Evolutionary conservation across 1,140 invertebrate species (phyloP), one percentile per base, ranked within the genome.

Genomic region (Zaprionus ghesquierei): DNA sequence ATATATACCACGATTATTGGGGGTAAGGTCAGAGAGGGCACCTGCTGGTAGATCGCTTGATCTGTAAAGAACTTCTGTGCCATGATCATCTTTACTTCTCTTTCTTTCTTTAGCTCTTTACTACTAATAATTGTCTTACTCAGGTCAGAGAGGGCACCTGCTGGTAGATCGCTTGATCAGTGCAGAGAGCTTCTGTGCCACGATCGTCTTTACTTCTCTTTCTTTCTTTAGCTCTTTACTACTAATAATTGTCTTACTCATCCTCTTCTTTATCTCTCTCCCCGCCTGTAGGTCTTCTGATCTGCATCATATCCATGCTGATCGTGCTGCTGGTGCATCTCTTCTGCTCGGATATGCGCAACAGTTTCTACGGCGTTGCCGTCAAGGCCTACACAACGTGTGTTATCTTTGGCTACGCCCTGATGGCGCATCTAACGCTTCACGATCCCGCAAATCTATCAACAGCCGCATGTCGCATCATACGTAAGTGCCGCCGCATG

Each of bases 291-390:
- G 90, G 89, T 27, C 86, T 91, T 10, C 66, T 85, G 49, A 81
- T 91, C 23, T 77, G 86, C 29, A 89, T 91, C 22, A 85, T 91
- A 53, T 91, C 85, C 9, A 91, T 91, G 89, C 69, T 81, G 23
- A 87, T 91, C 15, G 77, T 91, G 15, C 62, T 91, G 8, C 59
- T 91, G 49, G 75, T 91, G n/a, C 82, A 91, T 56, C 56, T 90
- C n/a, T 31, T 85, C 49, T 91, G 82, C 77, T 90, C 86, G 5
- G 80, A 82, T 50, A 78, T 91, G 77, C 78, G 90, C 44, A 91
- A 91, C 46, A 90, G 82, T 1, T 91, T 91, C 65, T 91, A 91
- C 35, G 90, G 90, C 23, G 80, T 91, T 25, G 90, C 89, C 12
- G 81, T 91, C 35, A 90, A 89, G 60, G 71, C 86, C 3, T 91